Evolutionary conservation across 1,140 invertebrate species (phyloP), one percentile per base, ranked within the genome.

Genomic region (Teleogryllus occipitalis): DNA sequence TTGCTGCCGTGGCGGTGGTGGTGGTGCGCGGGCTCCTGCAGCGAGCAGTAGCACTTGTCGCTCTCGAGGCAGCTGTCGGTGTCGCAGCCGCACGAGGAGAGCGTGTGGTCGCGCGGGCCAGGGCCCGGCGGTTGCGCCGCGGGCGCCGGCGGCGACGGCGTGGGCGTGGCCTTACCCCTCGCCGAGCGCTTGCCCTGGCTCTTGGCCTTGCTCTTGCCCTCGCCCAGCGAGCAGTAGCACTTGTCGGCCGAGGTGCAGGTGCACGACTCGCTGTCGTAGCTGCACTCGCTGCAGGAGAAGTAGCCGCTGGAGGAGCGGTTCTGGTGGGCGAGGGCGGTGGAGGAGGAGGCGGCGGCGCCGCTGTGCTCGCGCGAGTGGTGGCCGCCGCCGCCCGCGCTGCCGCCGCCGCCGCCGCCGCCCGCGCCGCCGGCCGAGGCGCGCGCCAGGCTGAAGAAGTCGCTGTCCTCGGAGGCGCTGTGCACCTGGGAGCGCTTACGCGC

Each of bases 11-110:
- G 27, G 84, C 49, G 87, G 85, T 81, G 82, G 74, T 79, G 82
- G 80, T 18, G 84, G 82, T 65, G 8, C 39, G 73, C 77, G 77
- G 46, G 77, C 7, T 76, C 22, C n/a, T n/a, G 75, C 47, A 21
- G 18, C 49, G 74, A 73, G 85, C 95, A 97, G 84, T 97, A 97
- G 84, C 95, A 97, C 84, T 96, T 96, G 83, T 95, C 95, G 84
- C 93, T 94, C 80, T 95, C 95, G 0, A 93, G 90, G 84, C 95
- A 96, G 82, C 93, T 95, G 83, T 96, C 94, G 0, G 94, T 94
- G 83, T 96, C 94, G 84, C 94, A 96, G 7, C 90, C 89, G 83
- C 93, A 92, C 79, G 76, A 77, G 7, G 76, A 77, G n/a, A 54
- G 21, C 10, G 76, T 48, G 46, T n/a, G 76, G 47, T 77, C 47